Evolutionary conservation across 2,888 invertebrate species (phyloP), one percentile per base, ranked within the genome.

Genomic region (Myathropa florea): DNA sequence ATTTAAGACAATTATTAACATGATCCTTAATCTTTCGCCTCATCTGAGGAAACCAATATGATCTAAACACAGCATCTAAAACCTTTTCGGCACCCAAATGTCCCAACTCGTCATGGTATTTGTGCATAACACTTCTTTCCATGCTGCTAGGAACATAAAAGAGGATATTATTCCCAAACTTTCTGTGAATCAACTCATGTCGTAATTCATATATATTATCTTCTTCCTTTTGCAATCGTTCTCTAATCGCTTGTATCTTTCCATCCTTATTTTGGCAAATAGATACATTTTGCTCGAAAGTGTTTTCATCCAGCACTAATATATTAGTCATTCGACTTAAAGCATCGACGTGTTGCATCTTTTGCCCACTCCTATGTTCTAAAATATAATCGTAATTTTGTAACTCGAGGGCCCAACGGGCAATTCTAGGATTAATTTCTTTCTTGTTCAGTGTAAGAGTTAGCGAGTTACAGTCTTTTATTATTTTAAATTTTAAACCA

Each of bases 311-410:
- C 28, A 78, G 46, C 0, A 73, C 60, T 28, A 82, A 23, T 39
- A 86, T 70, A 21, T 65, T 76, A 9, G 70, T 71, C 12, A 53
- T 39, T 14, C 89, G 71, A n/a, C 71, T 77, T 6, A 77, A n/a
- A 0, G 77, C 71, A 7, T 68, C 75, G 3, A 33, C 53, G 10
- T 76, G 75, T 24, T 26, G 33, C 81, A 75, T 77, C 12, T 57
- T 53, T 4, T 21, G 33, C n/a, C 67, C 76, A 36, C 60, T 55
- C 21, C 83, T 21, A 33, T 78, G 77, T 24, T 63, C 26, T 3
- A 68, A n/a, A 18, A 60, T 68, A n/a, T 53, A 68, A 24, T 77
- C 28, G 18, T 68, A 77, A n/a, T 53, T 68, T n/a, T 61, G 23
- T 2, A 68, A n/a, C 12, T 77, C 61, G 1, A 68, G 18, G 1